Evolutionary conservation across 2,888 invertebrate genomes (phyloP).

Genomic region (Scaptomyza flava): DNA sequence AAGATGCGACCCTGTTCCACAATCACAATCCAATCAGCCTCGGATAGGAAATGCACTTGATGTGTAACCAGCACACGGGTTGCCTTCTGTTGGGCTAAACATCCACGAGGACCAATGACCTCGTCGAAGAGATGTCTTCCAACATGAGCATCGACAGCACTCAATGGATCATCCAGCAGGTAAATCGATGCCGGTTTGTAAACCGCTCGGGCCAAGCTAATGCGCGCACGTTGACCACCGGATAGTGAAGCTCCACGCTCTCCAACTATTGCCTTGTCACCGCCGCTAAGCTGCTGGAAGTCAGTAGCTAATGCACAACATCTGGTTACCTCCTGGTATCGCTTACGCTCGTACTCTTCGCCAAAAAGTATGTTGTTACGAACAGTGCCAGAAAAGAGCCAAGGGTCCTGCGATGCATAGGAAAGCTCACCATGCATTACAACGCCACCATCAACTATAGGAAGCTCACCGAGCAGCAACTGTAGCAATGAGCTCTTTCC

Average conservation of each 20-base stretch:
- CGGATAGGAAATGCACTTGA: slow-evolving; percentile 89
- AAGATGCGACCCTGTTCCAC: slow-evolving; percentile 86
- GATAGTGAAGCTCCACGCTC: slow-evolving; percentile 90
- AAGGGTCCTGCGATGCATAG: slow-evolving; percentile 89
- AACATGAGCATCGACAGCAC: slow-evolving; percentile 92
- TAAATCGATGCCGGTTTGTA: slow-evolving; percentile 91
- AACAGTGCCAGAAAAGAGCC: slow-evolving; percentile 88
- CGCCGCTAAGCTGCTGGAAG: slow-evolving; percentile 87
- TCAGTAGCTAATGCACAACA: slow-evolving; percentile 83
- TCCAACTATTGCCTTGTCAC: slow-evolving; percentile 89
- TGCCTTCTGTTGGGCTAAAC: slow-evolving; percentile 85
- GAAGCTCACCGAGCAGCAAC: slow-evolving; percentile 87
- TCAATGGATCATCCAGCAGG: slow-evolving; percentile 91
- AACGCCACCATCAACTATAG: slow-evolving; percentile 85
- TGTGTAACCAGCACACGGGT: slow-evolving; percentile 91
- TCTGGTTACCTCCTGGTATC: slow-evolving; percentile 87
- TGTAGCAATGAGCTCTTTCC: slow-evolving; percentile 89
- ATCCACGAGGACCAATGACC: slow-evolving; percentile 87
- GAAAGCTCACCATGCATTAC: slow-evolving; percentile 86
- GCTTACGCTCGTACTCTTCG: slow-evolving; percentile 85
- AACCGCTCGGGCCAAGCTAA: slow-evolving; percentile 90
- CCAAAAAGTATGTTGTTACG: slow-evolving; percentile 92
- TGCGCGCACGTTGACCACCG: slow-evolving; percentile 90
- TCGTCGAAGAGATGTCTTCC: slow-evolving; percentile 90
- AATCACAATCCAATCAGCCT: slow-evolving; percentile 87